Percentiles rank a stretch among this genome's conserved stretches.
These are phyloP conservation scores for Drosophila kohkoa DNA, from an alignment of 1,140 invertebrate species.

Conservation along the genomic window DNA sequence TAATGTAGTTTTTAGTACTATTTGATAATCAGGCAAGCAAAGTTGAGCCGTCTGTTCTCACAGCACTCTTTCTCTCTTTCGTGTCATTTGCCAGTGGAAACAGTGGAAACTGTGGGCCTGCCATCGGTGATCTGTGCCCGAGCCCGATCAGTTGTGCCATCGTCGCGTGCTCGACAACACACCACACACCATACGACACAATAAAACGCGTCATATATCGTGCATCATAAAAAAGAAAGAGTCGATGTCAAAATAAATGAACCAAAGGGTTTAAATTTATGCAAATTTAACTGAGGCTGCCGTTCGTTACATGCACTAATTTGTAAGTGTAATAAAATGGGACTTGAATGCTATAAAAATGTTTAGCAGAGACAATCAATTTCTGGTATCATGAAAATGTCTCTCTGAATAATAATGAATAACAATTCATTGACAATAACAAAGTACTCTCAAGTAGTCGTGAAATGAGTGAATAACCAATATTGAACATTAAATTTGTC, in stretches of 20 bases:
- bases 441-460: conserved; percentile 15
- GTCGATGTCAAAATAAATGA: conserved; percentile 27
- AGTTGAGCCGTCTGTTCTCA: conserved; percentile 55
- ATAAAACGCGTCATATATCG: conserved; percentile 29
- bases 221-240: conserved; percentile 16
- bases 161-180: conserved; percentile 46
- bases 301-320: conserved; percentile 24
- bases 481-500: background rate
- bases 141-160: conserved; percentile 39
- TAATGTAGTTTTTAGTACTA: conserved; percentile 81
- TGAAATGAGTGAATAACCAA: conserved; percentile 34
- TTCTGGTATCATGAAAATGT: conserved; percentile 18
- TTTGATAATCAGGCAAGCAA: conserved; percentile 75
- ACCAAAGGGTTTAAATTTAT: conserved; percentile 25
- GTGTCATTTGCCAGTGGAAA: conserved; percentile 24
- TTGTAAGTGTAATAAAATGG: conserved; percentile 42
- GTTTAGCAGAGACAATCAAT: conserved; percentile 4
- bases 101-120: conserved; percentile 21
- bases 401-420: conserved; percentile 6
- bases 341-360: conserved; percentile 6
- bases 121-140: conserved; percentile 17
- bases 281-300: conserved; percentile 25
- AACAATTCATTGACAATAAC: conserved; percentile 8
- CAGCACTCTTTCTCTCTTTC: conserved; percentile 50
- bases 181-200: conserved; percentile 28